These are phyloP conservation scores for Xanthorhoe designata DNA, from an alignment of 2,888 invertebrate genomes.

Conservation along the genomic window DNA sequence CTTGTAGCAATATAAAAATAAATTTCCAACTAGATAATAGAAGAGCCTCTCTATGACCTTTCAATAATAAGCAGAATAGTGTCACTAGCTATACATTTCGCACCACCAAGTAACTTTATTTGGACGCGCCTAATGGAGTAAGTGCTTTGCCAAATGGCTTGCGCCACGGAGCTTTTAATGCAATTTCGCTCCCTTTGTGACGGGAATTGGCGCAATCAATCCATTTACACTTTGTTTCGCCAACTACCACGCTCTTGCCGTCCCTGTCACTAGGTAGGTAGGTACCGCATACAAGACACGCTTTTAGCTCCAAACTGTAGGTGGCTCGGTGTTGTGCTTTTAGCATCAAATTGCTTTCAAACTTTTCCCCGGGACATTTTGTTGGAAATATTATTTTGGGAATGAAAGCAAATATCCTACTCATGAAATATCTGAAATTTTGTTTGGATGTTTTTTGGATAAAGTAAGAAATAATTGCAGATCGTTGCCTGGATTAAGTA, in stretches of 20 bases:
- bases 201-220: conserved; percentile 85
- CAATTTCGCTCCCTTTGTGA: conserved; percentile 84
- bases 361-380: conserved; percentile 26
- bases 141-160: conserved; percentile 83
- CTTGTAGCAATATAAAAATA: too few species aligned
- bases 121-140: conserved; percentile 80
- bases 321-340: conserved; percentile 24
- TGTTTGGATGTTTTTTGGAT: too few species aligned
- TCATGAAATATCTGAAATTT: neutral
- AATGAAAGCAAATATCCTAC: neutral
- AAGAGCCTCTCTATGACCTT: conserved; percentile 7
- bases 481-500: too few species aligned
- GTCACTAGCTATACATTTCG: conserved; percentile 51
- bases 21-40: neutral
- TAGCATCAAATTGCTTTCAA: conserved; percentile 34
- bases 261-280: conserved; percentile 45
- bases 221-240: conserved; percentile 86
- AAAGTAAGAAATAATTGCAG: too few species aligned
- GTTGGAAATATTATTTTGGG: neutral
- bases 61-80: conserved; percentile 40
- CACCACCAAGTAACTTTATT: conserved; percentile 81
- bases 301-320: conserved; percentile 60
- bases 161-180: conserved; percentile 84
- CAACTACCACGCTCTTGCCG: conserved; percentile 64
- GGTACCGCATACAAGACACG: conserved; percentile 56